phyloP scores from a whole-genome alignment of 2,797 vertebrate species.

The Dicrostonyx torquatus region DNA sequence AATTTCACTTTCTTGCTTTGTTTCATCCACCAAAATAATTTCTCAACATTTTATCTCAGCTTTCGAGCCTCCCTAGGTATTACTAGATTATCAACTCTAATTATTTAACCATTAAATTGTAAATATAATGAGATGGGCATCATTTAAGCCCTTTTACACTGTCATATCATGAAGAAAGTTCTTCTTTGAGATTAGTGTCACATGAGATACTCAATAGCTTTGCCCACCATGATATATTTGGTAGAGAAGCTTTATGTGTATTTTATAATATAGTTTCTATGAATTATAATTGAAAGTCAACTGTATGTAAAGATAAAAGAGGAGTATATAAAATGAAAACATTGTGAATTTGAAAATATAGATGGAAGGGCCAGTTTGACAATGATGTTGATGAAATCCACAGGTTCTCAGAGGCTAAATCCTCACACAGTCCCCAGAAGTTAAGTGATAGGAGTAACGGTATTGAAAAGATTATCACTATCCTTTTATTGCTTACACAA shows the following conservation, averaged over 20 bases:
- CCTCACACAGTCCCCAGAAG: neutral
- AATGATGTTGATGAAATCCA: neutral
- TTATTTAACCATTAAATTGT: neutral
- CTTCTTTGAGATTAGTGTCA: neutral
- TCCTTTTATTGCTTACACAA: neutral
- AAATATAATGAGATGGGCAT: neutral
- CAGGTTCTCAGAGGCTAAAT: neutral
- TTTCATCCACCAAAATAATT: neutral
- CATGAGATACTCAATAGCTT: neutral
- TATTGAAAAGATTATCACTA: neutral
- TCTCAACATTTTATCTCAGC: slow-evolving; percentile 26
- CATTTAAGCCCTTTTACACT: neutral
- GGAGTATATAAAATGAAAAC: neutral
- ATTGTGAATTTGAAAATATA: neutral
- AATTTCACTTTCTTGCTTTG: neutral
- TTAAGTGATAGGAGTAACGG: slow-evolving; percentile 21
- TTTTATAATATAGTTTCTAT: neutral
- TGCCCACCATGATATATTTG: neutral
- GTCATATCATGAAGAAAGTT: neutral
- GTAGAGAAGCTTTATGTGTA: neutral
- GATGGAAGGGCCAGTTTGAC: neutral
- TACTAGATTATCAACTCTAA: neutral
- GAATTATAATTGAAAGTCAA: neutral
- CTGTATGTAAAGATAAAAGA: neutral
- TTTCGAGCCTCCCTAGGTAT: neutral